A percentile compares a stretch with the other conserved stretches of the same genome.
These are phyloP conservation scores for Nowickia ferox DNA, from an alignment of 2,888 invertebrate genomes.

Conservation along the genomic window DNA sequence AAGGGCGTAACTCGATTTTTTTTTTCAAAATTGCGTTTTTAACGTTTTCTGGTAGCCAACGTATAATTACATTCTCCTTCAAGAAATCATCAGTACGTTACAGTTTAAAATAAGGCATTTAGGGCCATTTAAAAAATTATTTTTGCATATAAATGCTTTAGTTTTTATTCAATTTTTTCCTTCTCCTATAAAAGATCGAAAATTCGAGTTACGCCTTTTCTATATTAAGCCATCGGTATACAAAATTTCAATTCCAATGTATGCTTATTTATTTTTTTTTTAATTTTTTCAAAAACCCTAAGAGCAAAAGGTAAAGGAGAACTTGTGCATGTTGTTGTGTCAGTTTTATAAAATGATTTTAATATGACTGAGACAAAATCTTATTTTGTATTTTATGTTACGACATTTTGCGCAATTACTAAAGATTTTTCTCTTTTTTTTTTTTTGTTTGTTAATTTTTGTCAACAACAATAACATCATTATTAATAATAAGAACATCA, in stretches of 20 bases:
- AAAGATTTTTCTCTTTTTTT: background rate
- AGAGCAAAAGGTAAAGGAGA: background rate
- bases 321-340: background rate
- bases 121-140: too few relatives aligned
- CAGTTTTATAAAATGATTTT: slow-evolving; percentile 51
- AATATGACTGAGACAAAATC: slow-evolving; percentile 57
- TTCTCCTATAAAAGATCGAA: too few relatives aligned
- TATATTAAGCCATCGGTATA: too few relatives aligned
- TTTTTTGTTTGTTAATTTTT: slow-evolving; percentile 15
- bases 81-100: too few relatives aligned
- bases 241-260: background rate
- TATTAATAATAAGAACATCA: slow-evolving; percentile 45
- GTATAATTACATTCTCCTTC: too few relatives aligned
- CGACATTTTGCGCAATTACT: slow-evolving; percentile 41
- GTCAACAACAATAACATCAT: slow-evolving; percentile 62
- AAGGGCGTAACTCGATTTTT: too few relatives aligned
- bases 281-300: background rate
- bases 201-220: too few relatives aligned
- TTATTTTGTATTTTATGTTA: slow-evolving; percentile 19
- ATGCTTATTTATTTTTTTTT: slow-evolving; percentile 2
- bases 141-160: too few relatives aligned
- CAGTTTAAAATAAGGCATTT: too few relatives aligned
- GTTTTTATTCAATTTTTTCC: too few relatives aligned
- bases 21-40: too few relatives aligned
- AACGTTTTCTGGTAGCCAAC: too few relatives aligned